Percentiles rank a stretch among this genome's conserved stretches.
These are phyloP conservation scores for Cydia fagiglandana DNA, from an alignment of 1,140 invertebrate species.

Conservation along the genomic window DNA sequence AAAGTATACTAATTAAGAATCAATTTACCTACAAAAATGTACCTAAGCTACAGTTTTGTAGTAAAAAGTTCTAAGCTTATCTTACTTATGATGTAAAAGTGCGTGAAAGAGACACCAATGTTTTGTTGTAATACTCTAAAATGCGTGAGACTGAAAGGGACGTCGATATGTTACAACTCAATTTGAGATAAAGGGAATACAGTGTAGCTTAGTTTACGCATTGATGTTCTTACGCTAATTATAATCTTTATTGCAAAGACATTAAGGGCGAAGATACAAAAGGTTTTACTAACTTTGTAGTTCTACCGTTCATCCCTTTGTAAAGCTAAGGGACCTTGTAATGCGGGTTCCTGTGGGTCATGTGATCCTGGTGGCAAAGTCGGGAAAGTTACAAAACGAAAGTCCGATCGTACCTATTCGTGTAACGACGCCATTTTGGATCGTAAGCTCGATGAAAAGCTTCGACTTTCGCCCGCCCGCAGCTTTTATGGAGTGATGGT, in stretches of 20 bases:
- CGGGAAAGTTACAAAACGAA: constrained; percentile 39
- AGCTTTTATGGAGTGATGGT: too few relatives aligned
- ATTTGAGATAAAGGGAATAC: constrained; percentile 9
- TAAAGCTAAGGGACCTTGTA: constrained; percentile 33
- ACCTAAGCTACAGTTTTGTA: background rate
- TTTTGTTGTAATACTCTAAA: background rate
- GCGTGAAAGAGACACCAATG: background rate
- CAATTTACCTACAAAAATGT: too few relatives aligned
- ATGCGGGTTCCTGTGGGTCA: constrained; percentile 30
- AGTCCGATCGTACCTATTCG: constrained; percentile 25
- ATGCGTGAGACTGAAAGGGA: constrained; percentile 18
- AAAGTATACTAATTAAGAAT: too few relatives aligned
- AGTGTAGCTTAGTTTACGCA: background rate
- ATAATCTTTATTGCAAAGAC: background rate
- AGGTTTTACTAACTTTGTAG: background rate
- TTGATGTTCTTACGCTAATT: background rate
- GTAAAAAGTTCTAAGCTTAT: background rate
- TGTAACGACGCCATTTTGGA: background rate
- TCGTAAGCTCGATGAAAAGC: constrained; percentile 1
- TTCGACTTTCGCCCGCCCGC: background rate
- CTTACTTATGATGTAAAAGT: background rate
- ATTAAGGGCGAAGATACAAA: background rate
- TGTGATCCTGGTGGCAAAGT: constrained; percentile 36
- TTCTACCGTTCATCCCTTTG: constrained; percentile 2
- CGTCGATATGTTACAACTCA: background rate